Percentiles rank a stretch among this genome's conserved stretches.
Evolutionary conservation across 2,888 invertebrate genomes (phyloP).

Genomic region (Drosophila acutilabella): DNA sequence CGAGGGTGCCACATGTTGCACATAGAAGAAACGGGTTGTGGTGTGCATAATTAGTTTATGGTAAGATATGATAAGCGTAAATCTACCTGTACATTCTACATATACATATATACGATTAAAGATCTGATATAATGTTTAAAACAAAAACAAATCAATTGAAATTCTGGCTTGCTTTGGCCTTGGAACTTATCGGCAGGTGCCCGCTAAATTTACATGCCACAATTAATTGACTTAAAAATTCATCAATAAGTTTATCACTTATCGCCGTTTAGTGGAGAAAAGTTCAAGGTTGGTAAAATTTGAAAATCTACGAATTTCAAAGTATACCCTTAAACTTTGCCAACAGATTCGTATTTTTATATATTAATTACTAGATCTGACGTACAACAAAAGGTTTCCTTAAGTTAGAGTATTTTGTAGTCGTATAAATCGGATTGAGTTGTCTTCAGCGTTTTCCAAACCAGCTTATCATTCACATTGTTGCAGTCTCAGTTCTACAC

Average conservation of each 20-base stretch:
- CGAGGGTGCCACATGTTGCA: constrained; percentile 26
- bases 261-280: background rate
- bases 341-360: too few relatives aligned
- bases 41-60: constrained; percentile 22
- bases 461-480: constrained; percentile 5
- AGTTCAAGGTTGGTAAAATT: too few relatives aligned
- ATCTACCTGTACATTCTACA: background rate
- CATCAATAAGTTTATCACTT: background rate
- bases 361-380: too few relatives aligned
- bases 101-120: background rate
- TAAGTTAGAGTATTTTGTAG: background rate
- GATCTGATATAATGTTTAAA: constrained; percentile 2
- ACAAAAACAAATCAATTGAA: constrained; percentile 5
- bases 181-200: constrained; percentile 31
- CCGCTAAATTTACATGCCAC: background rate
- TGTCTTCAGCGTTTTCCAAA: background rate
- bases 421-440: background rate
- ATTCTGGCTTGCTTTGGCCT: constrained; percentile 33
- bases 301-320: too few relatives aligned
- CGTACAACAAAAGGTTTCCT: too few relatives aligned
- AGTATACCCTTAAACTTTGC: too few relatives aligned
- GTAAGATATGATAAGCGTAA: constrained; percentile 18
- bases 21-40: background rate
- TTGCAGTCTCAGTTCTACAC: constrained; percentile 7
- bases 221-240: background rate